Conservation (phyloP, 2,113 vertebrate genomes). For the Strix aluco region DNA sequence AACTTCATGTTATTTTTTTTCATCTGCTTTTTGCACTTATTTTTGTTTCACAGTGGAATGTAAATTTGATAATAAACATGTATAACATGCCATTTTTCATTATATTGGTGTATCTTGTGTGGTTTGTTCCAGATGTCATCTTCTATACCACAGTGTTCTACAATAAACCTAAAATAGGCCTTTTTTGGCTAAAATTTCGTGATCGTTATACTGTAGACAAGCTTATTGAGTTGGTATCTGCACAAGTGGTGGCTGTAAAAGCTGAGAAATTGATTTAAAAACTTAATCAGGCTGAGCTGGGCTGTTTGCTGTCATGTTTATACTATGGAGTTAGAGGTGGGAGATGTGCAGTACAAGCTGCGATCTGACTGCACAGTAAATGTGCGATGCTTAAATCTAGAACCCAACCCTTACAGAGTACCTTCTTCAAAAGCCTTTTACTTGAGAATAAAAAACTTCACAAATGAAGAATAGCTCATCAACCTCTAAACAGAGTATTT, state of each 20-base stretch:
- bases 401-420: neutral
- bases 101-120: constrained; percentile 44
- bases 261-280: neutral
- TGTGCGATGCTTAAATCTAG: neutral
- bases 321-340: neutral
- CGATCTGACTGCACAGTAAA: neutral
- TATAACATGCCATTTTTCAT: constrained; percentile 52
- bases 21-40: constrained; percentile 54
- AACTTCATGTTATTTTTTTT: constrained; percentile 41
- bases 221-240: neutral
- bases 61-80: constrained; percentile 75
- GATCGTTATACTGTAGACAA: neutral
- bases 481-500: neutral
- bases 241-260: neutral
- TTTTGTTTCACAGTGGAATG: constrained; percentile 61
- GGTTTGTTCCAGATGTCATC: constrained; percentile 31
- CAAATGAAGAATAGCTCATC: neutral
- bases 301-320: neutral
- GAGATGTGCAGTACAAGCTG: neutral
- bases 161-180: neutral
- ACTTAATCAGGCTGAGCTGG: neutral
- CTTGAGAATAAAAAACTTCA: neutral
- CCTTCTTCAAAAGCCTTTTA: neutral
- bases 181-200: neutral
- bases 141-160: neutral